Evolutionary conservation across 2,797 vertebrate species (phyloP), one percentile per base, ranked within the genome.

Genomic region (Dipus sagitta): DNA sequence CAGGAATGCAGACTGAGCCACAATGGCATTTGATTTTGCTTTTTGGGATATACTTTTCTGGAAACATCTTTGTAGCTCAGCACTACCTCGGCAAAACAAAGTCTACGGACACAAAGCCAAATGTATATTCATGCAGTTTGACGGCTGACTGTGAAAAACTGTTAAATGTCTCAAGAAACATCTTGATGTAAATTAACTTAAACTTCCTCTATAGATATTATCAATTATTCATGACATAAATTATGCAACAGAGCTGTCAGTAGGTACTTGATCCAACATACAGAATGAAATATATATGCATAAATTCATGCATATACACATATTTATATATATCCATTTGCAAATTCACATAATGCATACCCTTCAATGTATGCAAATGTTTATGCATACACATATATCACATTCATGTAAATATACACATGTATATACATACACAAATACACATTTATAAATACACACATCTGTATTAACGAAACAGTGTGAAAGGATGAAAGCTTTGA

Each of bases 141-240:
- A 62, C 1, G 2, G 32, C 54, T 81, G 85, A 23, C 78, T 86
- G 78, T 95, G 83, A 90, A 94, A 92, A 92, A 72, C 47, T 87
- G 89, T 83, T 90, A 88, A 90, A 82, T 42, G 24, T 87, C 76
- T 92, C 68, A 62, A 88, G 65, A 90, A 92, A 87, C 71, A 82
- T 85, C 86, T 95, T 91, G 92, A 96, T 93, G 76, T 94, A 95
- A 96, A 96, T 96, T 92, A 94, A 95, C 42, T 60, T 88, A 94
- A 96, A 94, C 54, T 95, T 94, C 58, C 86, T 88, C 67, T 88
- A 88, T 90, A 82, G 71, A 86, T 87, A 75, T 28, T 85, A 90
- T 95, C 88, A 80, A 93, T 96, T 95, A 96, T 96, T 94, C 94
- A 96, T 96, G 58, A 94, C 30, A 94, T 96, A 94, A 95, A 96